A percentile compares a stretch with the other conserved stretches of the same genome.
Conservation (phyloP, 37 sponge, comb jelly and placozoan genomes). For the Cliona cf. orientalis region DNA sequence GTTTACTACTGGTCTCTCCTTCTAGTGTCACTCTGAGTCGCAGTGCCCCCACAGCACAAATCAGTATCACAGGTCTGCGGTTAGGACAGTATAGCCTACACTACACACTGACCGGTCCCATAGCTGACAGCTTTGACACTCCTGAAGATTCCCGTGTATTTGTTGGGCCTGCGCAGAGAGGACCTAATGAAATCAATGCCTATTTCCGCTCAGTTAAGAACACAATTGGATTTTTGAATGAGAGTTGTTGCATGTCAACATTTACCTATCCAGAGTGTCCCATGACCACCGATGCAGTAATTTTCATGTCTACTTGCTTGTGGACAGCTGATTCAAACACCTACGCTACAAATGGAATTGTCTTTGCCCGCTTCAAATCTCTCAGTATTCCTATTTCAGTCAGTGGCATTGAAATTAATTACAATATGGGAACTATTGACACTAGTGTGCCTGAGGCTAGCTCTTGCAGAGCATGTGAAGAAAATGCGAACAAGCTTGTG, state of each 20-base stretch:
- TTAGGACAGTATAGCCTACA: constrained; percentile 7
- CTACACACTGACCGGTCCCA: constrained; percentile 13
- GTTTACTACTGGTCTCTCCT: neutral
- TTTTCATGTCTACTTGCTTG: constrained; percentile 11
- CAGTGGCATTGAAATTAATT: constrained; percentile 5
- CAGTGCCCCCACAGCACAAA: neutral
- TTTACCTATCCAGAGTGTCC: constrained; percentile 11
- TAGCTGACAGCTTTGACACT: neutral
- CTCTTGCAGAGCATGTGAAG: neutral
- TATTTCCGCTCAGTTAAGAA: constrained; percentile 1
- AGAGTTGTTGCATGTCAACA: constrained; percentile 21
- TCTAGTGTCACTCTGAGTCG: neutral
- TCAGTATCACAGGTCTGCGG: neutral
- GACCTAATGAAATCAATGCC: neutral
- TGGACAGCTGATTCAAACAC: neutral
- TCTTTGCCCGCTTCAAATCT: constrained; percentile 1
- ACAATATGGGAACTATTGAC: neutral
- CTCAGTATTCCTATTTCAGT: constrained; percentile 23
- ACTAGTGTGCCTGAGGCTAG: neutral
- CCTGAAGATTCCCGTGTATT: neutral
- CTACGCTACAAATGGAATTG: neutral
- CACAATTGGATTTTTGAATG: neutral
- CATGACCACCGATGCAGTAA: constrained; percentile 2
- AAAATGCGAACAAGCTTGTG: neutral
- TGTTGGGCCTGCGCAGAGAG: neutral